A percentile compares a stretch with the other conserved stretches of the same genome.
Conservation (phyloP, 2,888 invertebrate species). For the Leucophenga maculata region DNA sequence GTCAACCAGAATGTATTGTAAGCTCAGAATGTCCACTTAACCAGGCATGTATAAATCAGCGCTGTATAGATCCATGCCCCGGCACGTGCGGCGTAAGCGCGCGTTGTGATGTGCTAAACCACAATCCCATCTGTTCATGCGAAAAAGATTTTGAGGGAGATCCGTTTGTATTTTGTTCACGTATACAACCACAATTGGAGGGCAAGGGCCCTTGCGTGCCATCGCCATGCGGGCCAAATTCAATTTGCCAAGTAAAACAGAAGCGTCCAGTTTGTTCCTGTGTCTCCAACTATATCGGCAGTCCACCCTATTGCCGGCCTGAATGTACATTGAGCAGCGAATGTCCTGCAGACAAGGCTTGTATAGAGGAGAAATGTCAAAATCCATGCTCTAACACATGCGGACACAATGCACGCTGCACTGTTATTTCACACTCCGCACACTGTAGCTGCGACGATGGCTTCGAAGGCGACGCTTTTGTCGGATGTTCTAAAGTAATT, state of each 20-base stretch:
- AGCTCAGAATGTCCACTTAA: constrained; percentile 87
- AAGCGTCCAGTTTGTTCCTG: constrained; percentile 87
- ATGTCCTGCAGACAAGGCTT: constrained; percentile 84
- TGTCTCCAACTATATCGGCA: constrained; percentile 83
- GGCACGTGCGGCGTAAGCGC: constrained; percentile 86
- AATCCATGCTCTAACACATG: constrained; percentile 86
- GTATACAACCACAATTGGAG: constrained; percentile 59
- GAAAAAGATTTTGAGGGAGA: constrained; percentile 83
- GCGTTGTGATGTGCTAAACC: constrained; percentile 84
- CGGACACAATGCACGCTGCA: constrained; percentile 85
- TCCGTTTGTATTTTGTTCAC: constrained; percentile 81
- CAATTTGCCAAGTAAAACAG: constrained; percentile 86
- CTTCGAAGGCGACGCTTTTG: constrained; percentile 87
- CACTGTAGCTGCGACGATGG: constrained; percentile 85
- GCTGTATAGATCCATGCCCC: constrained; percentile 87
- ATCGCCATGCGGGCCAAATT: constrained; percentile 85
- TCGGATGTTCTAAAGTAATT: constrained; percentile 79
- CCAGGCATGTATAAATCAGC: constrained; percentile 84
- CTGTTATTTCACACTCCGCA: constrained; percentile 85
- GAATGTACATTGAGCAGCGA: constrained; percentile 89
- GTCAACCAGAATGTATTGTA: constrained; percentile 88
- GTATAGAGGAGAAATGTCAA: constrained; percentile 85
- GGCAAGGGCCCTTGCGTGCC: constrained; percentile 76
- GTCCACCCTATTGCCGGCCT: constrained; percentile 86
- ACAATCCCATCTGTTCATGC: constrained; percentile 90